Evolutionary conservation across 2,888 invertebrate genomes (phyloP), one percentile per base, ranked within the genome.

Genomic region (Lasioglossum morio): DNA sequence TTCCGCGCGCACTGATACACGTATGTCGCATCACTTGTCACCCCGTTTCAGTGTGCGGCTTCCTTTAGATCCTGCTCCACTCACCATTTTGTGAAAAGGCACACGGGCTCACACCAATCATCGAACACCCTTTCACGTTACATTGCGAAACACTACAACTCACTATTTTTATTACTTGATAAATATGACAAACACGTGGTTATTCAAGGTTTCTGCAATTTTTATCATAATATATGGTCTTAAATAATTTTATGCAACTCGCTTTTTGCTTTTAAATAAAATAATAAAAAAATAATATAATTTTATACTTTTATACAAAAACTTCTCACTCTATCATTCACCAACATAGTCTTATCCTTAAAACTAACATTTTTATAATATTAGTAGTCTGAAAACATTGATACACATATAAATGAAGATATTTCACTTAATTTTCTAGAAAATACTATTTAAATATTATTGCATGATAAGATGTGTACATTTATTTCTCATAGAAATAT

Each of bases 1-100:
- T 37, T 69, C 12, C 66, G 37, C 37, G 66, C 19, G 23, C 37
- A 69, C 66, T 69, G 66, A 69, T 69, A 37, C 66, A 37, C 66
- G 66, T 37, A 19, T 37, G 66, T 10, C 19, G 66, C 23, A 3
- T 69, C 66, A 37, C 66, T 34, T 37, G 66, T 37, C 66, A 23
- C 10, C 19, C 66, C 37, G 66, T 23, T 34, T 34, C 66, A 69
- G 23, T 10, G 37, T 23, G 66, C 37, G 0, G 23, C 66, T 69
- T 10, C 66, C 66, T 23, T 63, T 69, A 69, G 37, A 37, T 0
- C 66, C 7, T 63, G 30, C 66, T 12, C 37, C 34, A 37, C 34
- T 34, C 23, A 23, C 34, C 10, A 34, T 37, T 69, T 5, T 34
- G 1, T 10, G 66, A 23, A 37, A 69, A 34, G 23, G 19, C 34